Conservation (phyloP, 2,888 invertebrate species). For the Lordiphosa fenestrarum region DNA sequence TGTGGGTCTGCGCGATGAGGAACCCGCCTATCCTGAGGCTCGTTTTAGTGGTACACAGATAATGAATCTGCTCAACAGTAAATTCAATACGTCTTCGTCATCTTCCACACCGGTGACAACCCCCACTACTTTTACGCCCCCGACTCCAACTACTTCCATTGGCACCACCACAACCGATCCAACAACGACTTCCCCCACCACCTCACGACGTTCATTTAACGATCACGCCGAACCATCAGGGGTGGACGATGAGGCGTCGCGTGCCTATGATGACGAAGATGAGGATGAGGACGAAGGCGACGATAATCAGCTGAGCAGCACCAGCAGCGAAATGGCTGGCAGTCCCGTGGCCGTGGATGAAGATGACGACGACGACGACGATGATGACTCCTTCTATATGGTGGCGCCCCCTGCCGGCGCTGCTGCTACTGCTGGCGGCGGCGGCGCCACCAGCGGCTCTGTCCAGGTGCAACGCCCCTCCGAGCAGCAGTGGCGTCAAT, state of each 20-base stretch:
- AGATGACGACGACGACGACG: slow-evolving; percentile 34
- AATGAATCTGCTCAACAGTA: slow-evolving; percentile 46
- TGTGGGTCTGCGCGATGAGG: slow-evolving; percentile 23
- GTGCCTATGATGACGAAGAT: slow-evolving; percentile 18
- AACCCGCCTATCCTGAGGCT: slow-evolving; percentile 45
- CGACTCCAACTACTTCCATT: neutral
- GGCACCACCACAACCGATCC: slow-evolving; percentile 17
- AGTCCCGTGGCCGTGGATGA: slow-evolving; percentile 8
- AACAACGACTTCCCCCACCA: neutral
- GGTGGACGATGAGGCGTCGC: slow-evolving; percentile 5
- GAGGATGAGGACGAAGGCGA: slow-evolving; percentile 18
- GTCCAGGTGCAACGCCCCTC: slow-evolving; percentile 30
- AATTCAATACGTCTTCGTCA: slow-evolving; percentile 1
- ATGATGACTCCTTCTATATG: slow-evolving; percentile 32
- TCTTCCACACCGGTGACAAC: neutral
- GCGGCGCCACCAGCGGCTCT: neutral
- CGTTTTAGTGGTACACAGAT: slow-evolving; percentile 49
- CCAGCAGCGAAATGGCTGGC: neutral
- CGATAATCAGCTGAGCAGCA: slow-evolving; percentile 1
- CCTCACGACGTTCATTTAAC: neutral
- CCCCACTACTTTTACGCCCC: slow-evolving; percentile 22
- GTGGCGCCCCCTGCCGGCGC: slow-evolving; percentile 7
- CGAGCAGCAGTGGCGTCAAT: slow-evolving; percentile 58
- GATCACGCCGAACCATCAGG: neutral
- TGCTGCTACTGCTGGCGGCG: neutral